Percentiles rank a stretch among this genome's conserved stretches.
Conservation (phyloP, 1,140 invertebrate species). For the Musca domestica region DNA sequence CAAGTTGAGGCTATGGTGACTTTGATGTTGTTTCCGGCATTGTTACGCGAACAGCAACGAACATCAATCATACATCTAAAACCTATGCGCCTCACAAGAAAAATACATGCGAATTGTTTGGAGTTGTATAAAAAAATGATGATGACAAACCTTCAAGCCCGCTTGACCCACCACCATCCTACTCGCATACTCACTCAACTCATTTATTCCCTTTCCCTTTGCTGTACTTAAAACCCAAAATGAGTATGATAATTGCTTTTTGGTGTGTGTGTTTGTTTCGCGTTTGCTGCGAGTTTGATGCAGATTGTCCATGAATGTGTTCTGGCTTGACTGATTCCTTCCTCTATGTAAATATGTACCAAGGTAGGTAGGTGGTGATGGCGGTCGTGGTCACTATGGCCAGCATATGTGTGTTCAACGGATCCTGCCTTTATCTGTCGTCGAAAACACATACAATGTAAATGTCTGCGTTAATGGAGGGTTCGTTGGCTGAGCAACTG, state of each 20-base stretch:
- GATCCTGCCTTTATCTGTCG: no score
- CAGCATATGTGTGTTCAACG: no score
- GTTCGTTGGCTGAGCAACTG: no score
- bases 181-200: neutral
- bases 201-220: neutral
- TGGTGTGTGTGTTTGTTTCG: neutral
- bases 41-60: neutral
- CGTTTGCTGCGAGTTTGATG: no score
- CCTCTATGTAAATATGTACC: no score
- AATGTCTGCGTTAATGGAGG: no score
- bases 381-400: no score
- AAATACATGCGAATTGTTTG: no score
- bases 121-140: neutral
- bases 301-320: neutral
- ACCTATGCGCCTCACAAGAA: neutral
- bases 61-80: neutral
- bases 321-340: neutral
- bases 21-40: neutral
- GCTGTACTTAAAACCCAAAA: slow-evolving; percentile 11
- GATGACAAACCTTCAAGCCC: neutral
- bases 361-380: no score
- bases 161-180: no score
- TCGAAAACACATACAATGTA: no score
- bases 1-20: neutral
- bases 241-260: slow-evolving; percentile 15